Evolutionary conservation across 2,113 vertebrate species (phyloP).

Genomic region (Pelecanoides urinatrix): DNA sequence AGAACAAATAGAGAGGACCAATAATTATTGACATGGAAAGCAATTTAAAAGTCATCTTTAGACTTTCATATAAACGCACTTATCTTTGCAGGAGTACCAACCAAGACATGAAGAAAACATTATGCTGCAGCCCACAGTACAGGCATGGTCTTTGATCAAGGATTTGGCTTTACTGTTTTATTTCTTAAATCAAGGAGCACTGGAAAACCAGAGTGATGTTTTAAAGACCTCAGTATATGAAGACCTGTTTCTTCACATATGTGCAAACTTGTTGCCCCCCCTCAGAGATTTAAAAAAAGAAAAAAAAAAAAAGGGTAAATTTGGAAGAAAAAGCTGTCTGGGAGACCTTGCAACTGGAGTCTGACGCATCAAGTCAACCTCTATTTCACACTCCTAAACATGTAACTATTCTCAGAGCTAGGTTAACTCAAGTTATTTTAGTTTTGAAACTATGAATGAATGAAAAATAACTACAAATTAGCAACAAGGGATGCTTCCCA

Average conservation of each 20-base stretch:
- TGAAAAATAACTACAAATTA: neutral
- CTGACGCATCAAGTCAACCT: rapidly evolving
- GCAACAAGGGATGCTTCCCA: neutral
- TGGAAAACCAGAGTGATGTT: slow-evolving; percentile 19
- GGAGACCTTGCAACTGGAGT: neutral
- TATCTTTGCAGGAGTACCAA: slow-evolving; percentile 17
- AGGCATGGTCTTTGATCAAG: neutral
- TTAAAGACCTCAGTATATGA: neutral
- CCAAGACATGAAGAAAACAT: neutral
- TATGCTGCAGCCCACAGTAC: neutral
- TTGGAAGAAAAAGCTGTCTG: neutral
- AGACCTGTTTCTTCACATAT: neutral
- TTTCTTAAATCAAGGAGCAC: slow-evolving; percentile 25
- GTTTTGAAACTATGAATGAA: neutral
- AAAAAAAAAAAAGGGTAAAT: neutral
- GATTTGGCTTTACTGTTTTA: slow-evolving; percentile 15
- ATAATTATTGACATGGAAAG: neutral
- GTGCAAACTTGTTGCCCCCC: neutral
- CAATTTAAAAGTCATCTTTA: neutral
- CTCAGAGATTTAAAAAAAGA: neutral
- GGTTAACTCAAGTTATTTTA: neutral
- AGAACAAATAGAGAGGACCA: neutral
- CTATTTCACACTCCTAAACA: neutral
- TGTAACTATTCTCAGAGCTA: neutral
- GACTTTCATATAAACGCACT: neutral